Base-by-base conservation (phyloP, 2,888 invertebrate species). In the Crepidodera aurea region DNA sequence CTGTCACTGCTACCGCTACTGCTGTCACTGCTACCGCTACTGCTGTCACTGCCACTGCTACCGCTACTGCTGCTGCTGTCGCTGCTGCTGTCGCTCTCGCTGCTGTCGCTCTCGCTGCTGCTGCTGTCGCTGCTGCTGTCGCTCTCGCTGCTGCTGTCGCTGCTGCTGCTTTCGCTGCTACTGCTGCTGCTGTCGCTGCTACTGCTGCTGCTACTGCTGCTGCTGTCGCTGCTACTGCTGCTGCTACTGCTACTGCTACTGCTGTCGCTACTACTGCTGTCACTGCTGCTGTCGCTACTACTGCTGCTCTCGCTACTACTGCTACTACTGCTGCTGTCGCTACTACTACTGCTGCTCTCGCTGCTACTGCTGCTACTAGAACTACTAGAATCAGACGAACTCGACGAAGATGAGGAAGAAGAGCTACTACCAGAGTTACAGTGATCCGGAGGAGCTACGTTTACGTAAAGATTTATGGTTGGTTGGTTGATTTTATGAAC, bases 201-300 rank as follows among this genome's bases (percentile, higher is more conserved):
- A 42, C 16, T 16, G 5, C 16, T 12, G 19, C 16, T 6, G 10
- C 13, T 5, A 15, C 2, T 16, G 16, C 44, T 62, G 71, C 64
- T 51, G 67, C 69, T 70, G 71, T 67, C 67, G 79, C 37, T 81
- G 77, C 4, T 78, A 18, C 39, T 39, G 13, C 39, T 39, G 3
- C 16, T 18, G 67, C 65, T 50, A 66, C 40, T 40, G 13, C 12
- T 13, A 40, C 42, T 42, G 13, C 40, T 42, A 19, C 42, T 42
- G 1, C 16, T 12, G 10, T 10, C 10, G 10, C 19, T 19, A n/a
- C 10, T 16, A 42, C 16, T 42, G 16, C 42, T 42, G 13, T 7
- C 39, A 10, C 16, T 18, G 13, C 42, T 42, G 12, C 42, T 42
- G 8, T 2, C 1, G 13, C 39, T 39, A 10, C 18, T 19, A 8